Percentiles rank a stretch among this genome's conserved stretches.
Evolutionary conservation across 53 echinoderm and acorn worm genomes (phyloP).

Genomic region (Arbacia lixula): DNA sequence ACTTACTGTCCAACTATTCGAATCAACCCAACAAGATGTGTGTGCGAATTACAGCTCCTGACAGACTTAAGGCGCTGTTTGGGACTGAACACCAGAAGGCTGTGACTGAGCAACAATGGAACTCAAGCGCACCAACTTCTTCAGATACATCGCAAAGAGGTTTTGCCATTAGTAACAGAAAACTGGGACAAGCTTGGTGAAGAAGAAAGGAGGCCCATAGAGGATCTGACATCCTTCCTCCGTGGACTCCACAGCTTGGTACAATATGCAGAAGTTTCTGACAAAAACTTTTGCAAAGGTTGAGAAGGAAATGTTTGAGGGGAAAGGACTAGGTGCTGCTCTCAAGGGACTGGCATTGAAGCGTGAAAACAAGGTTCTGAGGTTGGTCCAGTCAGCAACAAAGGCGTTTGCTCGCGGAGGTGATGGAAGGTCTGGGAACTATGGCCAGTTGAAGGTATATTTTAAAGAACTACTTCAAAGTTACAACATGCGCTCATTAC

Average conservation of each 20-base stretch:
- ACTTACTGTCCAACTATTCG: no score
- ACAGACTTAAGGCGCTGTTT: no score
- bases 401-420: constrained; percentile 49
- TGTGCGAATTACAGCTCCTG: no score
- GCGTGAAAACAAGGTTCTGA: background rate
- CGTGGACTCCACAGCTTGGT: constrained; percentile 22
- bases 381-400: constrained; percentile 8
- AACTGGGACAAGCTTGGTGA: constrained; percentile 10
- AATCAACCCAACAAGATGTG: no score
- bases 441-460: constrained; percentile 5
- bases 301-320: background rate
- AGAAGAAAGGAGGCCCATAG: background rate
- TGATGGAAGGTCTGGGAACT: constrained; percentile 10
- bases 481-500: background rate
- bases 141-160: no score
- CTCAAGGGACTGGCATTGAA: constrained; percentile 8
- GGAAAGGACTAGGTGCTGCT: constrained; percentile 11
- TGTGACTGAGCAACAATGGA: no score
- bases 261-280: constrained; percentile 17
- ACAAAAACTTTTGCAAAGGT: background rate
- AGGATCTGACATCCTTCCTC: constrained; percentile 1
- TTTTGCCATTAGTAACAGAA: background rate
- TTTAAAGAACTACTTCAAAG: background rate
- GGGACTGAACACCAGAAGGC: no score
- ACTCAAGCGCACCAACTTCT: no score